Percentiles rank a stretch among this genome's conserved stretches.
Conservation (phyloP, 2,797 vertebrate genomes). For the Australoheros facetus region DNA sequence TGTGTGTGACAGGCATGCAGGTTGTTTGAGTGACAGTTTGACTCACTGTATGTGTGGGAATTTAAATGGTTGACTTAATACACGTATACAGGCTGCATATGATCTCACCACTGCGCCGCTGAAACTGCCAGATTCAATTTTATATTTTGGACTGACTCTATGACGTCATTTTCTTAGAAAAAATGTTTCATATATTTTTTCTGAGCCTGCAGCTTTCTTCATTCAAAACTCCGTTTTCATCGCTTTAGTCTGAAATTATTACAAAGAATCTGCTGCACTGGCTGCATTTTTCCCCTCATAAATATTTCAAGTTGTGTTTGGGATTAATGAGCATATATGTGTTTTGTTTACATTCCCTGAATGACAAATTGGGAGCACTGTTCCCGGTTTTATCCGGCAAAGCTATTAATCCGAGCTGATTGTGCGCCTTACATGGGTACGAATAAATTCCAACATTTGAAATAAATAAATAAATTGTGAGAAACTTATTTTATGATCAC, state of each 20-base stretch:
- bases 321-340: slow-evolving; percentile 63
- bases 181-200: accelerated
- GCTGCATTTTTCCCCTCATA: slow-evolving; percentile 1
- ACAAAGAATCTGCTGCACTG: not conserved
- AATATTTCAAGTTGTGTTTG: slow-evolving; percentile 54
- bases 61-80: slow-evolving; percentile 33
- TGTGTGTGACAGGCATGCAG: not conserved
- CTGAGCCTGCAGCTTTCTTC: not conserved
- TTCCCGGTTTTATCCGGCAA: slow-evolving; percentile 61
- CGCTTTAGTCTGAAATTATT: not conserved
- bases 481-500: not conserved
- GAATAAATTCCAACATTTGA: slow-evolving; percentile 1
- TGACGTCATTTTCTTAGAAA: not conserved
- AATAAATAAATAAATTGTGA: not conserved
- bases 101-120: not conserved
- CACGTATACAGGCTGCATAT: not conserved
- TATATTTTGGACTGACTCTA: not conserved
- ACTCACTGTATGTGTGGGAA: slow-evolving; percentile 45
- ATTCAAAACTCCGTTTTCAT: not conserved
- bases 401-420: slow-evolving; percentile 65
- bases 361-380: slow-evolving; percentile 61
- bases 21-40: slow-evolving; percentile 39
- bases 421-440: slow-evolving; percentile 11
- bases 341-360: slow-evolving; percentile 62
- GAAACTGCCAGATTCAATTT: not conserved